These are phyloP conservation scores for Drosophila ustulata DNA, from an alignment of 2,888 invertebrate genomes.

Conservation along the genomic window DNA sequence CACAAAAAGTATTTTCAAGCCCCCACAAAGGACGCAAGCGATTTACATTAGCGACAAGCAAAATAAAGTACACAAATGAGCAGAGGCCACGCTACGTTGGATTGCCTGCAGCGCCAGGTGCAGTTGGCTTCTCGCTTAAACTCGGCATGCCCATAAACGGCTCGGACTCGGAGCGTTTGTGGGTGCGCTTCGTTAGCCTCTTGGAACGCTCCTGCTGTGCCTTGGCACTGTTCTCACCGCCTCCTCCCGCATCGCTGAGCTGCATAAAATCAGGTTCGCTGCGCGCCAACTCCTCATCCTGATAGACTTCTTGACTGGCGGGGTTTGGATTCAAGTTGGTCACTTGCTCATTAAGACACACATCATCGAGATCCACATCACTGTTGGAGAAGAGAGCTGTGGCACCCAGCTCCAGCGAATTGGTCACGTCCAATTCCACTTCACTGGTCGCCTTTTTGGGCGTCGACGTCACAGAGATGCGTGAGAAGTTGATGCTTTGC, in stretches of 20 bases:
- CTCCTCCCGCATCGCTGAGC: constrained; percentile 43
- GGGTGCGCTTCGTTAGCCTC: constrained; percentile 77
- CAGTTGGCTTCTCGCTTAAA: constrained; percentile 41
- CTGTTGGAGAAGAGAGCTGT: constrained; percentile 94
- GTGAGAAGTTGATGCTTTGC: constrained; percentile 55
- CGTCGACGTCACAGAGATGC: constrained; percentile 64
- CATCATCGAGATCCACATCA: constrained; percentile 92
- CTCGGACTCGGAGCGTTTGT: constrained; percentile 85
- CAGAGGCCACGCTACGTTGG: constrained; percentile 49
- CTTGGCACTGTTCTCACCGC: constrained; percentile 36
- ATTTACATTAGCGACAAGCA: constrained; percentile 30
- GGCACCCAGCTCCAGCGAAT: constrained; percentile 87
- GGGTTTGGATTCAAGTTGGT: constrained; percentile 63
- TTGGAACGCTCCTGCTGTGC: constrained; percentile 59
- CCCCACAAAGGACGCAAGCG: constrained; percentile 32
- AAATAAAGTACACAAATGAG: constrained; percentile 9
- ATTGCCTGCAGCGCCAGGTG: constrained; percentile 36
- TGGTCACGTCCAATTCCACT: constrained; percentile 80
- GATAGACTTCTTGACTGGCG: constrained; percentile 63
- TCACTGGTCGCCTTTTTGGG: constrained; percentile 70
- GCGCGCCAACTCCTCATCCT: constrained; percentile 83
- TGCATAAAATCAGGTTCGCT: constrained; percentile 84
- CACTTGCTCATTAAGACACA: constrained; percentile 92
- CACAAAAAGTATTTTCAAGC: constrained; percentile 2
- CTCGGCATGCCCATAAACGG: constrained; percentile 80